Base-by-base conservation (phyloP, 2,113 vertebrate species). In the Salvator merianae region DNA sequence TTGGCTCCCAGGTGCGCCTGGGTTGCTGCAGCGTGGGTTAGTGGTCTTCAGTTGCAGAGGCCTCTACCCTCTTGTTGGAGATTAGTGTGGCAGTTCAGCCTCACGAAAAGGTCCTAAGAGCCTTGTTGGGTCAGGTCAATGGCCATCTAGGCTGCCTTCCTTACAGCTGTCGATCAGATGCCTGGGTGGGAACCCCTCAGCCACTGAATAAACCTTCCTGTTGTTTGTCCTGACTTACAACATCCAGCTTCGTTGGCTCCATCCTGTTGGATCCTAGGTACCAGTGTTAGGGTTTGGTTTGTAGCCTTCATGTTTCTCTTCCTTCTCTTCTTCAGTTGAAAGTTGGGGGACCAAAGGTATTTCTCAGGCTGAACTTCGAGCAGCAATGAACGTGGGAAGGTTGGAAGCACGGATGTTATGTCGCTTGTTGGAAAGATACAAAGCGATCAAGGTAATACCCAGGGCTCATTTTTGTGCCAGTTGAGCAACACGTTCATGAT, bases 331-430 rank as follows among this genome's bases (percentile, higher is more conserved):
- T 83, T 69, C 92, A 99, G 99, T 99, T 83, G 94, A 98, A 87
- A 96, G 96, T 75, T 95, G 94, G 74, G 98, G 98, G 79, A 96
- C 97, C 1, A 97, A 96, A 92, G 99, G 99, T 66, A 97, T 98
- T 87, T 96, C 98, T n/a, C 97, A 98, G 90, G 94, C 96, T 1
- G 95, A 94, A n/a, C 93, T 99, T 68, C 91, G 94, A 18, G 81
- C 91, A n/a, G 96, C 93, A 18, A 96, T 99, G 97, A 98, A 98
- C 0, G 88, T 99, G 38, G 98, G 98, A 3, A 98, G 97, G 75
- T 96, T 99, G 85, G 99, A 99, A 91, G 96, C 97, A 2, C 96
- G 99, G 28, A 99, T 99, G 98, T 86, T 99, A 68, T 99, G 98
- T 88, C 96, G 97, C 34, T 94, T 97, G 59, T 93, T 99, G 86